Percentiles rank a stretch among this genome's conserved stretches.
phyloP scores from a whole-genome alignment of 2,888 invertebrate species.

The Xiphydria camelus region DNA sequence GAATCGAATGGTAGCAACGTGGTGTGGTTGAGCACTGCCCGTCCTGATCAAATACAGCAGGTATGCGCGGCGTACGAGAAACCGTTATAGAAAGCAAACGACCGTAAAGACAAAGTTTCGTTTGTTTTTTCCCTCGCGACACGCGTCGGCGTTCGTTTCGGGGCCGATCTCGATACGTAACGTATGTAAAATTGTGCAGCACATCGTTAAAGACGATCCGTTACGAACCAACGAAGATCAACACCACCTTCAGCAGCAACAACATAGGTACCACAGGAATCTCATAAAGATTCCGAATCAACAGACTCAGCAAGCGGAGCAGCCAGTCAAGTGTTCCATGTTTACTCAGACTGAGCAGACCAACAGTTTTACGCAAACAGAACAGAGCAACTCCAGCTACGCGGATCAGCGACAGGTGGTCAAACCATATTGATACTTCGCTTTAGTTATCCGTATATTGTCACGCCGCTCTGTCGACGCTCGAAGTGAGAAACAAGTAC shows the following conservation, averaged over 20 bases:
- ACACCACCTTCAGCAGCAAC: conserved; percentile 25
- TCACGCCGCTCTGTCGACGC: too few species aligned
- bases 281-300: conserved; percentile 29
- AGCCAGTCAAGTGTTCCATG: conserved; percentile 53
- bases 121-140: too few species aligned
- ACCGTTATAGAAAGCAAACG: conserved; percentile 19
- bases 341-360: conserved; percentile 53
- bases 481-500: too few species aligned
- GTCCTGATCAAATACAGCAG: conserved; percentile 54
- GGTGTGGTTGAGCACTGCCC: conserved; percentile 52
- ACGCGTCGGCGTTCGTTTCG: too few species aligned
- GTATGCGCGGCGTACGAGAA: conserved; percentile 37
- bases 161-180: too few species aligned
- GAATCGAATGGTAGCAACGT: conserved; percentile 55
- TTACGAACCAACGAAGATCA: conserved; percentile 20
- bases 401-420: conserved; percentile 50
- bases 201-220: conserved; percentile 24
- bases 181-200: too few species aligned
- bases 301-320: conserved; percentile 42
- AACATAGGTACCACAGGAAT: conserved; percentile 27
- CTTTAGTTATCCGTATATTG: too few species aligned
- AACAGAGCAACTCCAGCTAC: conserved; percentile 50
- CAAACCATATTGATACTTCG: conserved; percentile 1
- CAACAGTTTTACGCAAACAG: conserved; percentile 50
- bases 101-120: neutral